Base-by-base conservation (phyloP, 2,113 vertebrate species). In the Theropithecus gelada region DNA sequence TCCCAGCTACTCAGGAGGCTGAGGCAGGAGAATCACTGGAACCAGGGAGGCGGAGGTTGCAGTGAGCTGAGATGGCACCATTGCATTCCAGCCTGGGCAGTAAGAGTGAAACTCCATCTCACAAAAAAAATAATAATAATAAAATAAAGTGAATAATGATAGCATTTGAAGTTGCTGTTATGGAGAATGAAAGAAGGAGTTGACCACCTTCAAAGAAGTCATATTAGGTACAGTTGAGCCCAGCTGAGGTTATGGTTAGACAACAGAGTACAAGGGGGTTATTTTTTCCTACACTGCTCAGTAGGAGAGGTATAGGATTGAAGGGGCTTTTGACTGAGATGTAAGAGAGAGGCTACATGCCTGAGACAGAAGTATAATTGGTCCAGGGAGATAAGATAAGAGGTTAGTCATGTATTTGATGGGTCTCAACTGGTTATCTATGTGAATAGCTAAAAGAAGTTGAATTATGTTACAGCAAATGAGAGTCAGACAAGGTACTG, bases 381-480 rank as follows among this genome's bases (percentile, higher is more conserved):
- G 27, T 50, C 40, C 78, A 73, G n/a, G 43, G 73, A 85, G 23
- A 64, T 72, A 52, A 64, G 32, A 64, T 12, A 88, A 80, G 75
- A 84, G 22, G 4, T 75, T 81, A 92, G 55, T 90, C 32, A 48
- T 66, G 18, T 72, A 55, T 95, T 38, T 38, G 70, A 90, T 73
- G n/a, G 86, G 9, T 94, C n/a, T 16, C 32, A 96, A 16, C 20
- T 76, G 70, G 20, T 85, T 95, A 43, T 40, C 30, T 95, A 12
- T 45, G 10, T 92, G 72, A 92, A 35, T 81, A 92, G 27, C 73
- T 79, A 52, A 70, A 85, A 94, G 61, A 79, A 35, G 13, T 32
- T 81, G n/a, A 84, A 80, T 96, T 80, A 35, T 59, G 40, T 93
- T 88, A 90, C 55, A 70, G 35, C 76, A 93, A 75, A 85, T 88